Conservation (phyloP, 2,888 invertebrate species). For the Parelbella ahira region DNA sequence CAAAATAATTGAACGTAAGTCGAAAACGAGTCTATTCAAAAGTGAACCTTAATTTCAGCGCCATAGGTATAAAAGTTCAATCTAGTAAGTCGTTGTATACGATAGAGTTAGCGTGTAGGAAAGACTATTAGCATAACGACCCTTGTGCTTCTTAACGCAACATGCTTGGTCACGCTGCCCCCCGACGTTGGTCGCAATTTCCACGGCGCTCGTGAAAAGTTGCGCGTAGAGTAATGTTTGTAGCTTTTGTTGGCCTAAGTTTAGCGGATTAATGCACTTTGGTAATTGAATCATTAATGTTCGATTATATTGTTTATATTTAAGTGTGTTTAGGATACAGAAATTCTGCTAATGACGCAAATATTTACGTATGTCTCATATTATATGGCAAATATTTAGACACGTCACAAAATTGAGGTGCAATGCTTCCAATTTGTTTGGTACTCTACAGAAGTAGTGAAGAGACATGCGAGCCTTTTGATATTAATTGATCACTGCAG, state of each 20-base stretch:
- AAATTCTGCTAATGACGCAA: too few relatives aligned
- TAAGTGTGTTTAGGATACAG: too few relatives aligned
- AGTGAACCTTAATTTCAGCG: slow-evolving; percentile 1
- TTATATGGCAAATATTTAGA: too few relatives aligned
- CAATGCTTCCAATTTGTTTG: too few relatives aligned
- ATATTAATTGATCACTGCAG: too few relatives aligned
- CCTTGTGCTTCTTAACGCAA: slow-evolving; percentile 76
- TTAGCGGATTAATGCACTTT: too few relatives aligned
- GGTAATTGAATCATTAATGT: too few relatives aligned
- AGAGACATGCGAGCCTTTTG: too few relatives aligned
- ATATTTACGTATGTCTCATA: too few relatives aligned
- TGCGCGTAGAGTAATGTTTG: slow-evolving; percentile 26
- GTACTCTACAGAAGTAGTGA: too few relatives aligned
- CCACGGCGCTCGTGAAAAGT: slow-evolving; percentile 48
- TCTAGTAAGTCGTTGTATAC: slow-evolving; percentile 28
- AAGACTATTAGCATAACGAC: slow-evolving; percentile 74
- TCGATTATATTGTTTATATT: too few relatives aligned
- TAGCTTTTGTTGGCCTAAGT: slow-evolving; percentile 22
- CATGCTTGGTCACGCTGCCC: slow-evolving; percentile 79
- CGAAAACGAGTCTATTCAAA: slow-evolving; percentile 3
- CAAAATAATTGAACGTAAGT: slow-evolving; percentile 35
- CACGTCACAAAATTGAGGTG: too few relatives aligned
- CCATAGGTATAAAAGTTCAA: slow-evolving; percentile 31
- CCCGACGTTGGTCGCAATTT: slow-evolving; percentile 73
- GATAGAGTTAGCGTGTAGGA: slow-evolving; percentile 33